Evolutionary conservation across 2,888 invertebrate species (phyloP), one percentile per base, ranked within the genome.

Genomic region (Pogonocherus hispidulus): DNA sequence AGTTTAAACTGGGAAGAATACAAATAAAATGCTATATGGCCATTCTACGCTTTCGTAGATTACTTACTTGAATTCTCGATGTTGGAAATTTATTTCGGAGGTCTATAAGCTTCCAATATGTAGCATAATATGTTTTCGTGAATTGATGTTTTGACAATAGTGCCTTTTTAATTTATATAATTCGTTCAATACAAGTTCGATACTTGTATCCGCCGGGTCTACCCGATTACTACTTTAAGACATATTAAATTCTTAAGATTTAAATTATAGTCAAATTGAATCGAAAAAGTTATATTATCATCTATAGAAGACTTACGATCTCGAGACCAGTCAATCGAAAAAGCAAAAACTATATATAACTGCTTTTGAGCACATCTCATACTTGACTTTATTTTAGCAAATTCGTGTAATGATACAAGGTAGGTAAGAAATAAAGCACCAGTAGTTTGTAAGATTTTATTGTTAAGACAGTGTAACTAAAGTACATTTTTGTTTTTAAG

Each of bases 121-220:
- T 3, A 27, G 8, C 8, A 27, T 27, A 8, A 27, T 27, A 27
- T 8, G 27, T n/a, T n/a, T n/a, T n/a, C n/a, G n/a, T n/a, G n/a
- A 27, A 8, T 49, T 23, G 14, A 20, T 27, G 32, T 59, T 47
- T 59, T 47, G 32, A 59, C 23, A 27, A 63, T 19, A 55, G 54
- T 64, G 55, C 59, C 57, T 59, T 66, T 66, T 66, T 57, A 51
- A 52, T 59, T 59, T 66, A 19, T 51, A 51, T 27, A 5, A 52
- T 51, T 59, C 18, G 6, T 46, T 57, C 22, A 41, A 19, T 22
- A 52, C 52, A 57, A 59, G 51, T 44, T 41, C 8, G 14, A 47
- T 41, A 56, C 66, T 66, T 66, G 66, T 51, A 52, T 66, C 66
- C 66, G 66, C 66, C 66, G 52, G 49, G 41, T 66, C 59, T 59